Conservation (phyloP, 2,888 invertebrate genomes). For the Drosophila nr. perissopoda region DNA sequence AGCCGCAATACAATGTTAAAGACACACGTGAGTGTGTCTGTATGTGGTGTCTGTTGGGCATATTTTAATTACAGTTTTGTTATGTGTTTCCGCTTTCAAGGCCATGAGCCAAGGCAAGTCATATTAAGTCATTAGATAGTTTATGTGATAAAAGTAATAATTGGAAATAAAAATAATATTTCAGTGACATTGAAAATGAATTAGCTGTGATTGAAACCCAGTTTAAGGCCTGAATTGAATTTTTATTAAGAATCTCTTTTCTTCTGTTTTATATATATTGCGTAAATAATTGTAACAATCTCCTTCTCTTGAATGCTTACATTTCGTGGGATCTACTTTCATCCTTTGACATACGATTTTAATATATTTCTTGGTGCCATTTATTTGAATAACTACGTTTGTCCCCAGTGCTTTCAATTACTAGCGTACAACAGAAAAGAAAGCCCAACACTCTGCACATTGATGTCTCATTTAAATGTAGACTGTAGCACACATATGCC, state of each 20-base stretch:
- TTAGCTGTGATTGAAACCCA: background rate
- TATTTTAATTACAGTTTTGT: slow-evolving; percentile 32
- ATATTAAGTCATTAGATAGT: background rate
- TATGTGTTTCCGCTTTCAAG: slow-evolving; percentile 40
- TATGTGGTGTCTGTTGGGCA: slow-evolving; percentile 17
- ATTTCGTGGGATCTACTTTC: background rate
- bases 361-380: background rate
- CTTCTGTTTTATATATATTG: background rate
- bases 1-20: slow-evolving; percentile 12
- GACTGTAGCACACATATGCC: slow-evolving; percentile 27
- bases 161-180: background rate
- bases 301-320: background rate
- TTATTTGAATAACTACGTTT: slow-evolving; percentile 7
- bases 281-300: background rate
- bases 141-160: background rate
- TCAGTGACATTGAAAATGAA: background rate
- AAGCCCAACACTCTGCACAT: slow-evolving; percentile 8
- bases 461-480: slow-evolving; percentile 35
- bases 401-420: slow-evolving; percentile 18
- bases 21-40: slow-evolving; percentile 1
- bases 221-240: background rate
- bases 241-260: background rate
- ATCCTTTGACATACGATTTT: background rate
- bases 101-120: slow-evolving; percentile 9
- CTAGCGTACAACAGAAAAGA: background rate